These are phyloP conservation scores for Eulemur coronatus DNA, from an alignment of 2,797 vertebrate genomes.

Conservation along the genomic window DNA sequence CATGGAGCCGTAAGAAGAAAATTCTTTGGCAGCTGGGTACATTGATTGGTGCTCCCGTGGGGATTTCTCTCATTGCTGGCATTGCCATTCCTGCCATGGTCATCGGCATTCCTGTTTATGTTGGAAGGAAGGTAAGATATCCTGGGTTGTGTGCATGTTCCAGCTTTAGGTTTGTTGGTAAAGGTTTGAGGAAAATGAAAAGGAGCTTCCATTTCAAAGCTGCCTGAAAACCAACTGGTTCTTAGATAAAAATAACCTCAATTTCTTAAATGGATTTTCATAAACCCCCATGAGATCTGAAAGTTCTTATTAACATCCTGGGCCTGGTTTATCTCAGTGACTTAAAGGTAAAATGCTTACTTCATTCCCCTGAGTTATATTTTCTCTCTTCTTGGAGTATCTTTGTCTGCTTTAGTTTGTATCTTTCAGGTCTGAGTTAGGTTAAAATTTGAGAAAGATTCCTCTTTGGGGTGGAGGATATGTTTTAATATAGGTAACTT, in stretches of 20 bases:
- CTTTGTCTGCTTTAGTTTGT: constrained; percentile 38
- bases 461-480: not conserved
- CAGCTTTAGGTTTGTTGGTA: not conserved
- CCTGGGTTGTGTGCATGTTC: not conserved
- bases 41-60: constrained; percentile 96
- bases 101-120: constrained; percentile 98
- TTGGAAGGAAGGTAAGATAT: constrained; percentile 94
- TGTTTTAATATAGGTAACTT: constrained; percentile 49
- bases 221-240: constrained; percentile 60
- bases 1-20: constrained; percentile 99
- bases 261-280: constrained; percentile 72
- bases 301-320: constrained; percentile 67
- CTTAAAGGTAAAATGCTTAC: constrained; percentile 63
- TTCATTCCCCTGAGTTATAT: constrained; percentile 54
- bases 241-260: constrained; percentile 73
- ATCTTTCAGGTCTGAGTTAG: constrained; percentile 49
- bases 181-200: not conserved
- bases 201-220: not conserved
- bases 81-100: constrained; percentile 99
- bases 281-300: constrained; percentile 57
- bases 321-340: constrained; percentile 52
- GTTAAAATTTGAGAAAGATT: constrained; percentile 53
- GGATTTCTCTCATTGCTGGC: constrained; percentile 98
- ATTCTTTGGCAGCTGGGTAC: constrained; percentile 99
- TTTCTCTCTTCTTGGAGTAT: constrained; percentile 50